Conservation (phyloP, 2,888 invertebrate genomes). For the Sipha maydis region DNA sequence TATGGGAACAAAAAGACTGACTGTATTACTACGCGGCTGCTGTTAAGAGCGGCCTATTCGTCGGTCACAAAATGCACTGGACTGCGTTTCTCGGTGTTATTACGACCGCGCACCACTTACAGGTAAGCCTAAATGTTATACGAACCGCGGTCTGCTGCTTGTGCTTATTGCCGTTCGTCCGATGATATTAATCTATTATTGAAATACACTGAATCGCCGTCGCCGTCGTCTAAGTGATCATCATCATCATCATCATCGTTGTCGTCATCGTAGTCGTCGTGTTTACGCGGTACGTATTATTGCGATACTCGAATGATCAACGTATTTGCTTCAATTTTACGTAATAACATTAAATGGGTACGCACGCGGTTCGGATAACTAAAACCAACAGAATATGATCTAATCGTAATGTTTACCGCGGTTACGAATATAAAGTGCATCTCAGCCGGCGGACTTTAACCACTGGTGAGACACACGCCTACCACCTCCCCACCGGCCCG, state of each 20-base stretch:
- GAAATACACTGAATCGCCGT: not conserved
- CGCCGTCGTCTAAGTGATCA: not conserved
- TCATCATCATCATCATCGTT: not conserved
- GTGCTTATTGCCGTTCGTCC: not conserved
- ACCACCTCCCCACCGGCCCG: not conserved
- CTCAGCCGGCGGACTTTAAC: not conserved
- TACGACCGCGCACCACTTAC: too few species aligned
- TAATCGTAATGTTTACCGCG: not conserved
- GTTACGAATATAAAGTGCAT: not conserved
- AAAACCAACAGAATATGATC: not conserved
- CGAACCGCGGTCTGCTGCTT: too few species aligned
- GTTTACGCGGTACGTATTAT: not conserved
- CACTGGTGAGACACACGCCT: not conserved
- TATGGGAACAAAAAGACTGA: not conserved
- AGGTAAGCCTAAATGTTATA: not conserved
- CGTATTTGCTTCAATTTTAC: not conserved
- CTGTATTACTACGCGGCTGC: not conserved
- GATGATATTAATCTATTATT: too few species aligned
- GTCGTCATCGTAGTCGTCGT: not conserved
- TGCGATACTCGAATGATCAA: not conserved
- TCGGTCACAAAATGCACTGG: not conserved
- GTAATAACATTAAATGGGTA: not conserved
- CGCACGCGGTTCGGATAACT: not conserved
- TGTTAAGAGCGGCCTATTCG: not conserved
- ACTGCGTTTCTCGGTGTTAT: not conserved